phyloP scores from a whole-genome alignment of 2,888 invertebrate genomes.

The Xylota sylvarum region DNA sequence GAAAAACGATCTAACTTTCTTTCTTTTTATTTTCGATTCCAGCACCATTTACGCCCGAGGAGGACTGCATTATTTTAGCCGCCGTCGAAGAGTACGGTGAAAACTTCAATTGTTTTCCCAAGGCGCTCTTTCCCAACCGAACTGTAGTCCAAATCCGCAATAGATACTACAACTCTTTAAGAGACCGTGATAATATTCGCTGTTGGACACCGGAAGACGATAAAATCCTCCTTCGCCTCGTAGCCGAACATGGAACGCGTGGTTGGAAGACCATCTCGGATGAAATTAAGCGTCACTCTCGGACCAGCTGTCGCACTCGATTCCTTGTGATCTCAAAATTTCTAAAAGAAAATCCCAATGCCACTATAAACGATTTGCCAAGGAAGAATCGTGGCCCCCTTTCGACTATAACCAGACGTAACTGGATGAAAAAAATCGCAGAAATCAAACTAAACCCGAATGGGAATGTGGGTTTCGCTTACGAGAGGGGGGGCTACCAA shows the following conservation, averaged over 20 bases:
- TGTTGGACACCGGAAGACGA: constrained; percentile 89
- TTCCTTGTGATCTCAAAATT: constrained; percentile 86
- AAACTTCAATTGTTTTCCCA: constrained; percentile 87
- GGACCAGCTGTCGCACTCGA: constrained; percentile 88
- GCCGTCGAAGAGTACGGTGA: constrained; percentile 87
- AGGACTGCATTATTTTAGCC: constrained; percentile 88
- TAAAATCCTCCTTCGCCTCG: constrained; percentile 86
- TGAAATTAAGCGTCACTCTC: constrained; percentile 86
- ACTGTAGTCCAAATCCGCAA: constrained; percentile 87
- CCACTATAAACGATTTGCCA: constrained; percentile 80
- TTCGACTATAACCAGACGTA: constrained; percentile 79
- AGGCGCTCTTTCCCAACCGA: constrained; percentile 87
- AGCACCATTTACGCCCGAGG: constrained; percentile 87
- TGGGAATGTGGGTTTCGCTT: not conserved
- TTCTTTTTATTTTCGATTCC: constrained; percentile 58
- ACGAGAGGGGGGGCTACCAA: not conserved
- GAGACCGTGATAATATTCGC: constrained; percentile 83
- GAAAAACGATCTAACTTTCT: too few relatives aligned
- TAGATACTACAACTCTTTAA: constrained; percentile 86
- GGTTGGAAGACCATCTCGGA: constrained; percentile 86
- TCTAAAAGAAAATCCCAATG: constrained; percentile 85
- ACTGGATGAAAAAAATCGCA: constrained; percentile 82
- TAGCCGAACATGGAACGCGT: constrained; percentile 85
- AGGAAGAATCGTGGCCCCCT: constrained; percentile 78
- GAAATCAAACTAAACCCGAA: constrained; percentile 78